These are phyloP conservation scores for Sitta europaea DNA, from an alignment of 2,113 vertebrate species.

Conservation along the genomic window DNA sequence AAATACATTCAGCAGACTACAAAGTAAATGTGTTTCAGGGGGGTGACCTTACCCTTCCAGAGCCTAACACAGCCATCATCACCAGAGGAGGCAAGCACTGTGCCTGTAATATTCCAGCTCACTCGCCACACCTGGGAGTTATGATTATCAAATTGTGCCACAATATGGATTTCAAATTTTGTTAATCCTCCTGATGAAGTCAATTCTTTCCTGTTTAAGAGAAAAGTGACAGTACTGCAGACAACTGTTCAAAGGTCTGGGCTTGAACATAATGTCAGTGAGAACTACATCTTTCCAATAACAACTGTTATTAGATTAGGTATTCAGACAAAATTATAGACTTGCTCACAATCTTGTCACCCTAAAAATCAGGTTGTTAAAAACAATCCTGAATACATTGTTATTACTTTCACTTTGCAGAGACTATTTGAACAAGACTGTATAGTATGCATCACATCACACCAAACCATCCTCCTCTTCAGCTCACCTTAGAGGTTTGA, in stretches of 20 bases:
- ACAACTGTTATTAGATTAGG: neutral
- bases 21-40: neutral
- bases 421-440: neutral
- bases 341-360: neutral
- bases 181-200: conserved; percentile 85
- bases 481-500: conserved; percentile 90
- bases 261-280: neutral
- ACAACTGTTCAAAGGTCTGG: neutral
- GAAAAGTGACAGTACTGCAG: neutral
- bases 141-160: conserved; percentile 96
- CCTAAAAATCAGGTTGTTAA: neutral
- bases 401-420: neutral
- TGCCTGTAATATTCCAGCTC: conserved; percentile 98
- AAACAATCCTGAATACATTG: neutral
- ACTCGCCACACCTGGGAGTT: conserved; percentile 98
- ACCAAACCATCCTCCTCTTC: neutral
- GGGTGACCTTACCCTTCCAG: conserved; percentile 88
- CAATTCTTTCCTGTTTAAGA: conserved; percentile 84
- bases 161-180: conserved; percentile 93
- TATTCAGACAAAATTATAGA: neutral
- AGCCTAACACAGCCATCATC: conserved; percentile 96
- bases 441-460: neutral
- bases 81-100: conserved; percentile 93
- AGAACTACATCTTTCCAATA: neutral
- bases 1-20: neutral